Conservation (phyloP, 2,113 vertebrate genomes). For the Nannobrachium achirus region DNA sequence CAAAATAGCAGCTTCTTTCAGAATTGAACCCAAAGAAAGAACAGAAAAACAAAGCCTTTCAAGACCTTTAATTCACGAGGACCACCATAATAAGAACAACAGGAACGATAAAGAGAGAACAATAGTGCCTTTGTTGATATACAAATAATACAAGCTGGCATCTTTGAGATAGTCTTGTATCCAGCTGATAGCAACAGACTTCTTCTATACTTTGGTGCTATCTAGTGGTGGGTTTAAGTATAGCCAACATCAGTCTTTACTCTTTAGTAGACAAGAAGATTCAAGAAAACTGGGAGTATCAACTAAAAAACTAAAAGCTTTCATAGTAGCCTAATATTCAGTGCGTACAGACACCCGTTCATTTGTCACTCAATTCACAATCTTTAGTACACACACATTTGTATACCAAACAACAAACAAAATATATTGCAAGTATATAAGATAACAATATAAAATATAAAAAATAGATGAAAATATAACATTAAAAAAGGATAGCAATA, state of each 20-base stretch:
- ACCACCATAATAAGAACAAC: constrained; percentile 32
- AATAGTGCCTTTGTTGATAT: constrained; percentile 52
- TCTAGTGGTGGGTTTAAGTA: constrained; percentile 40
- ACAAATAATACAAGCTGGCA: constrained; percentile 59
- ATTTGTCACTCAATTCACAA: constrained; percentile 27
- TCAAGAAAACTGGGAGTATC: constrained; percentile 23
- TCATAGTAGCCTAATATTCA: constrained; percentile 43
- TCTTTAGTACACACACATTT: constrained; percentile 9
- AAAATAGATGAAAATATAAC: constrained; percentile 27
- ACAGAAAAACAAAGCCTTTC: constrained; percentile 17
- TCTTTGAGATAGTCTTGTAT: neutral
- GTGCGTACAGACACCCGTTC: constrained; percentile 76
- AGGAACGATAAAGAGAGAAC: constrained; percentile 47
- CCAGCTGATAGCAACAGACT: neutral
- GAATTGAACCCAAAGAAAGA: neutral
- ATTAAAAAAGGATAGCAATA: constrained; percentile 5
- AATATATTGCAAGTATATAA: constrained; percentile 7
- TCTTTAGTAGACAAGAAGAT: neutral
- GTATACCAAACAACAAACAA: constrained; percentile 34
- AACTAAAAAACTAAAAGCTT: constrained; percentile 11
- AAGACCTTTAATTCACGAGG: constrained; percentile 40
- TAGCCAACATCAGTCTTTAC: neutral
- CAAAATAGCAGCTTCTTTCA: too few relatives aligned
- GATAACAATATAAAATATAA: constrained; percentile 23
- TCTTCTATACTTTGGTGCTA: constrained; percentile 20